A percentile compares a stretch with the other conserved stretches of the same genome.
These are phyloP conservation scores for Bombus balteatus DNA, from an alignment of 1,140 invertebrate genomes.

Conservation along the genomic window DNA sequence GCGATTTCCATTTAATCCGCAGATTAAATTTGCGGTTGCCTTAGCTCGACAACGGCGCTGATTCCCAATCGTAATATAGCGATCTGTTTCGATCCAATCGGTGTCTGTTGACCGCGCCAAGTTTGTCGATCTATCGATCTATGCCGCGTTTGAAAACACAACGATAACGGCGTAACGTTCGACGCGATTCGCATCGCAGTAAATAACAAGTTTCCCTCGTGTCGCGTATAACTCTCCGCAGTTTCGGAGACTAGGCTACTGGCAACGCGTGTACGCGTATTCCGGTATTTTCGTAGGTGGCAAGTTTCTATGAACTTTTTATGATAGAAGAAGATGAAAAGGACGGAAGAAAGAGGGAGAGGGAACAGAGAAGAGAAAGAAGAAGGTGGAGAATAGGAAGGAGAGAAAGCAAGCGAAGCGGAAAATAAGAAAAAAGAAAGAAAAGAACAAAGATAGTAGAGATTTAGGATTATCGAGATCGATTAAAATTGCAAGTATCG, in stretches of 20 bases:
- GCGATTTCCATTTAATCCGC: neutral
- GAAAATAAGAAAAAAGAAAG: neutral
- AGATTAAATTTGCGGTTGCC: neutral
- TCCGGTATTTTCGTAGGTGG: conserved; percentile 9
- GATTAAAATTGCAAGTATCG: too few relatives aligned
- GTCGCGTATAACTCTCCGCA: neutral
- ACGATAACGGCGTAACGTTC: too few relatives aligned
- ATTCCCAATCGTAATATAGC: too few relatives aligned
- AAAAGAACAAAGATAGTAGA: neutral
- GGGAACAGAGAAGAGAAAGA: neutral
- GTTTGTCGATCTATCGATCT: too few relatives aligned
- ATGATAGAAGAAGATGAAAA: neutral
- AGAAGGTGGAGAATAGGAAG: neutral
- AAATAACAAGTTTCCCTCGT: neutral
- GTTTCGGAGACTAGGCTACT: neutral
- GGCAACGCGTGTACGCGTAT: neutral
- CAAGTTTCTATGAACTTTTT: conserved; percentile 40
- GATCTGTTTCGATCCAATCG: too few relatives aligned
- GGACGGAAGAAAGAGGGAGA: neutral
- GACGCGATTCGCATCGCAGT: too few relatives aligned
- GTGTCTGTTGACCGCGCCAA: too few relatives aligned
- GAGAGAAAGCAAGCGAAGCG: neutral
- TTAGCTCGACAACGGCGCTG: neutral
- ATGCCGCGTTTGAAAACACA: too few relatives aligned
- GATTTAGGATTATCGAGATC: too few relatives aligned